Evolutionary conservation across 2,113 vertebrate genomes (phyloP).

Genomic region (Climacteris rufus): DNA sequence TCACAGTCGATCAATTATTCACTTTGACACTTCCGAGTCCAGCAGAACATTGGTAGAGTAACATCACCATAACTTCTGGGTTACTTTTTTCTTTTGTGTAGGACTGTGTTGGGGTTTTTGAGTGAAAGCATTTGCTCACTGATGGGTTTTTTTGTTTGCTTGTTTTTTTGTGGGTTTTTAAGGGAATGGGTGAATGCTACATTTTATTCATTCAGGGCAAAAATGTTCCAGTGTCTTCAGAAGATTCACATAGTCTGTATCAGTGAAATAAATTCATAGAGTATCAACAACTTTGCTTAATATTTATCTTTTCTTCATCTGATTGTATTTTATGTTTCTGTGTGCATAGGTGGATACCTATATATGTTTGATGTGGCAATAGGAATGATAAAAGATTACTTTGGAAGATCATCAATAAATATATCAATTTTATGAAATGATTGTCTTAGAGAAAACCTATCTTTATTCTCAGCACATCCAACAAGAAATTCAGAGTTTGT

Average conservation of each 20-base stretch:
- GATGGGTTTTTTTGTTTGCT: not conserved
- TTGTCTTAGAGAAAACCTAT: not conserved
- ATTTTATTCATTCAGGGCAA: not conserved
- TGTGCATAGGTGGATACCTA: not conserved
- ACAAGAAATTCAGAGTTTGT: not conserved
- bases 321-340: not conserved
- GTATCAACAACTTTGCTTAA: not conserved
- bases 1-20: slow-evolving; percentile 65
- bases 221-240: not conserved
- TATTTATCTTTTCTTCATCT: not conserved
- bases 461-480: not conserved
- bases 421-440: not conserved
- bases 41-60: not conserved
- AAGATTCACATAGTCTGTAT: rapidly evolving
- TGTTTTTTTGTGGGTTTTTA: not conserved
- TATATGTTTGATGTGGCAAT: not conserved
- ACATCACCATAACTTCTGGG: not conserved
- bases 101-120: not conserved
- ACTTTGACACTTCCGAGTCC: slow-evolving; percentile 16
- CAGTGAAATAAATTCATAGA: not conserved
- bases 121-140: not conserved
- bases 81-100: not conserved
- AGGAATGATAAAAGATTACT: not conserved
- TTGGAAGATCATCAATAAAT: slow-evolving; percentile 40
- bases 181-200: not conserved